These are phyloP conservation scores for Pollenia amentaria DNA, from an alignment of 2,888 invertebrate species.

Conservation along the genomic window DNA sequence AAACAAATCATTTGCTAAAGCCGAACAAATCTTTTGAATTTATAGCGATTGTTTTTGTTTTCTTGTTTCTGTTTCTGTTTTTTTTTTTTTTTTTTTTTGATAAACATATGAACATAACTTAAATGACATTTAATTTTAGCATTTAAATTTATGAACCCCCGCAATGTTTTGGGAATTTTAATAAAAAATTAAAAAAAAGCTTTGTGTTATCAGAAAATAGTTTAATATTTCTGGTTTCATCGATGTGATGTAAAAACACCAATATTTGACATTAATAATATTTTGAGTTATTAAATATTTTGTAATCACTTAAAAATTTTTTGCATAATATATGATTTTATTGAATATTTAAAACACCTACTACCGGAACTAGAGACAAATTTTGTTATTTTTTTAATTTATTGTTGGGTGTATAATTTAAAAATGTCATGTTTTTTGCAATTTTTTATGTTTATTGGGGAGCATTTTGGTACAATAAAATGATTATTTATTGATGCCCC, in stretches of 20 bases:
- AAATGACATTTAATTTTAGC: not conserved
- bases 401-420: no score
- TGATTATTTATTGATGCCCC: no score
- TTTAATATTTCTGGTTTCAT: not conserved
- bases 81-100: not conserved
- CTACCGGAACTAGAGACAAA: not conserved
- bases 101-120: not conserved
- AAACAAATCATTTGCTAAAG: not conserved
- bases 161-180: not conserved
- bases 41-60: not conserved
- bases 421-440: no score
- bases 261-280: slow-evolving; percentile 1
- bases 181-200: not conserved
- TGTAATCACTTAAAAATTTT: slow-evolving; percentile 6
- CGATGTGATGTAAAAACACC: not conserved
- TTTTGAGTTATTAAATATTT: not conserved
- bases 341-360: slow-evolving; percentile 1
- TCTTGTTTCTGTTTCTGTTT: not conserved
- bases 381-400: no score
- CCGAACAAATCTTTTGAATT: not conserved
- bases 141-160: not conserved
- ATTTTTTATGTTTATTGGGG: no score
- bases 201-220: not conserved
- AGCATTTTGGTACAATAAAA: no score
- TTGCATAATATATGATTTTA: not conserved